A percentile compares a stretch with the other conserved stretches of the same genome.
phyloP scores from a whole-genome alignment of 1,140 invertebrate genomes.

The Metopolophium dirhodum region DNA sequence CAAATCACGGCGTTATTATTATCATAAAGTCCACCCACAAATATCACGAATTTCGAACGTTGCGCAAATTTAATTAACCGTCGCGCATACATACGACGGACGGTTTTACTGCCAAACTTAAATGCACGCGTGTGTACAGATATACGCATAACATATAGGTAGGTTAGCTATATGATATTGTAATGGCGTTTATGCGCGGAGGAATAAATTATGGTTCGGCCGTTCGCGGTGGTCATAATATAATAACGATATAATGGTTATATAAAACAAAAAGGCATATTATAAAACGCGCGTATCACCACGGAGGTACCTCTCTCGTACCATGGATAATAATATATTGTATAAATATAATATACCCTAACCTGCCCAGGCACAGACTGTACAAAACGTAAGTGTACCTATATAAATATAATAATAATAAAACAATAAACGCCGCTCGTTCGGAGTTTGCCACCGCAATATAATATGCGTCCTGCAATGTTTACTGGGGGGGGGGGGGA shows the following conservation, averaged over 20 bases:
- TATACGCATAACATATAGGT: not conserved
- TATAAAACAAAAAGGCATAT: not conserved
- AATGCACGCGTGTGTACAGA: not conserved
- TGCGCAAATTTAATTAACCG: conserved; percentile 13
- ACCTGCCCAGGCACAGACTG: too few species aligned
- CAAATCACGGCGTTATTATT: not conserved
- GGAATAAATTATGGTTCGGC: not conserved
- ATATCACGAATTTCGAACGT: conserved; percentile 19
- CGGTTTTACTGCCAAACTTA: not conserved
- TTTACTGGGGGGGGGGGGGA: too few species aligned
- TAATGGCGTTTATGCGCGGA: not conserved
- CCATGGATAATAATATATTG: too few species aligned
- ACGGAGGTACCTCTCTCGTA: too few species aligned
- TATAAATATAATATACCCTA: too few species aligned
- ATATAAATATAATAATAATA: not conserved
- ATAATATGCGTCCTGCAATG: not conserved
- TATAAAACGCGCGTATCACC: too few species aligned
- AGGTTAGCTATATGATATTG: not conserved
- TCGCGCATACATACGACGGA: not conserved
- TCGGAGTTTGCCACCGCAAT: not conserved
- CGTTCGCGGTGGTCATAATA: not conserved
- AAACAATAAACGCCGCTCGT: not conserved
- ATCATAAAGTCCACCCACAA: conserved; percentile 34
- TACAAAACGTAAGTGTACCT: too few species aligned
- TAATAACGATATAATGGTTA: not conserved